Percentiles rank a stretch among this genome's conserved stretches.
These are phyloP conservation scores for Scomber colias DNA, from an alignment of 2,113 vertebrate genomes.

Conservation along the genomic window DNA sequence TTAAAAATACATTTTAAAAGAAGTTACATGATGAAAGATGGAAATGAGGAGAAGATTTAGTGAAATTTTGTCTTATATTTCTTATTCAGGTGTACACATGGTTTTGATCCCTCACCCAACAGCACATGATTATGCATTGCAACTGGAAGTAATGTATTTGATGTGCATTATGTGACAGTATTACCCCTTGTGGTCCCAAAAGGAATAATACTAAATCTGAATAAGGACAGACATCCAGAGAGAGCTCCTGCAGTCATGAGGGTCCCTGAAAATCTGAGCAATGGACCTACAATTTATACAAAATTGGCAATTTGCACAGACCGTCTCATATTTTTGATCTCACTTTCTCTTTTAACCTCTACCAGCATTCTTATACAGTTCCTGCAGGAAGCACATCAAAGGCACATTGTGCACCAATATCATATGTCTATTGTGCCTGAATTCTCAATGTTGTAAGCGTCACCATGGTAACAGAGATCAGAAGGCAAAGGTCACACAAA, in stretches of 20 bases:
- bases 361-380: not conserved
- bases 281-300: not conserved
- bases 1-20: not conserved
- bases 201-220: not conserved
- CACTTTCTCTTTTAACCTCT: slow-evolving; percentile 25
- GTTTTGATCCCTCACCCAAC: not conserved
- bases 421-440: slow-evolving; percentile 27
- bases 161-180: too few relatives aligned
- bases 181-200: not conserved
- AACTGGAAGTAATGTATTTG: slow-evolving; percentile 1
- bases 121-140: not conserved
- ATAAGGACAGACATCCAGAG: not conserved
- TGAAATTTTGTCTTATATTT: not conserved
- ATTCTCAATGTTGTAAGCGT: slow-evolving; percentile 56
- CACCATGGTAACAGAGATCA: slow-evolving; percentile 80
- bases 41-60: not conserved
- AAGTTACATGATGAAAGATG: slow-evolving; percentile 9
- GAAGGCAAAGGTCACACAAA: slow-evolving; percentile 73
- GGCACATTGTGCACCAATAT: slow-evolving; percentile 13
- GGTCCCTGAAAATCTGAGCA: not conserved
- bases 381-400: slow-evolving; percentile 35
- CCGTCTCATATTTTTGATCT: not conserved
- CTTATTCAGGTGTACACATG: not conserved
- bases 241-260: not conserved
- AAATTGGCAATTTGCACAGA: slow-evolving; percentile 1